Evolutionary conservation across 2,113 vertebrate species (phyloP).

Genomic region (Diadophis punctatus): DNA sequence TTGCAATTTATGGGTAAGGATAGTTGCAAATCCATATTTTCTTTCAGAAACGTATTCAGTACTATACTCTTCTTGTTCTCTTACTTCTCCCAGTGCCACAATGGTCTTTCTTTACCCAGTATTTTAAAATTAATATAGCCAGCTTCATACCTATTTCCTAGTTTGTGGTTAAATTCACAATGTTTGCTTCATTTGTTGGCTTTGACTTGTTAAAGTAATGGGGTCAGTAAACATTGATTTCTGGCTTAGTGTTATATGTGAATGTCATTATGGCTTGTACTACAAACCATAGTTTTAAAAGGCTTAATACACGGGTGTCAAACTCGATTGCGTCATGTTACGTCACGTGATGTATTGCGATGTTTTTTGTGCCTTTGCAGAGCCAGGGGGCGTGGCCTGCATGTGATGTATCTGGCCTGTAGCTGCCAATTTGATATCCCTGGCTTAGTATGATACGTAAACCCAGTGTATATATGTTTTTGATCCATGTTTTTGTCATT

Average conservation of each 20-base stretch:
- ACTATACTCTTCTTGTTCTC: not conserved
- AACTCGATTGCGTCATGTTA: too few relatives aligned
- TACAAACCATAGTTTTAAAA: not conserved
- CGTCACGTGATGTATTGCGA: too few relatives aligned
- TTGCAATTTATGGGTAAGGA: not conserved
- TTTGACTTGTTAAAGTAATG: not conserved
- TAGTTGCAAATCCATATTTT: not conserved
- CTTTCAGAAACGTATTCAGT: not conserved
- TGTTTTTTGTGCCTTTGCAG: too few relatives aligned
- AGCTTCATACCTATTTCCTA: not conserved
- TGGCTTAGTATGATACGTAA: not conserved
- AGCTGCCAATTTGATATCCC: too few relatives aligned
- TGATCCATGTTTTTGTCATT: not conserved
- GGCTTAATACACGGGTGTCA: not conserved
- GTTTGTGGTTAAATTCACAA: not conserved
- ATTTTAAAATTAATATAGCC: not conserved
- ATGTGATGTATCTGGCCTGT: rapidly evolving
- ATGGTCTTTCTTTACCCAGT: not conserved
- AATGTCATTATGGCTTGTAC: not conserved
- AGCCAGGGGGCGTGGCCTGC: too few relatives aligned
- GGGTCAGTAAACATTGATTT: not conserved
- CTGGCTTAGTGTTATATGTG: not conserved
- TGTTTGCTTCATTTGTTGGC: not conserved
- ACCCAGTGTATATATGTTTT: not conserved
- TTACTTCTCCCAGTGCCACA: not conserved